Conservation (phyloP, 2,113 vertebrate genomes). For the Phocoena phocoena region DNA sequence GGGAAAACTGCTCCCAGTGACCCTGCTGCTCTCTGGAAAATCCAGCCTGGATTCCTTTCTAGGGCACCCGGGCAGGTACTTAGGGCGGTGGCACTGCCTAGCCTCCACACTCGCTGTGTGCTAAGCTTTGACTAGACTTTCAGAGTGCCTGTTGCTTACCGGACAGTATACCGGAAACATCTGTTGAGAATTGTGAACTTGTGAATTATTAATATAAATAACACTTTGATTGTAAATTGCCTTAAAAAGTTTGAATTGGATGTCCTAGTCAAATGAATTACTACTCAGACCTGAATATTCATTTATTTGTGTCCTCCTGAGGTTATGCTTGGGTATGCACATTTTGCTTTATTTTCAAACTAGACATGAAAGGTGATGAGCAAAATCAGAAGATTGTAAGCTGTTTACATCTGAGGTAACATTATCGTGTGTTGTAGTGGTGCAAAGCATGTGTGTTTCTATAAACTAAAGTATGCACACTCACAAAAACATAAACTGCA, state of each 20-base stretch:
- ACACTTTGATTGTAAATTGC: neutral
- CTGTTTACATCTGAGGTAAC: constrained; percentile 54
- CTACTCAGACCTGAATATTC: neutral
- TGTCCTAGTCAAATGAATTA: neutral
- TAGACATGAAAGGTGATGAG: constrained; percentile 44
- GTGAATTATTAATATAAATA: neutral
- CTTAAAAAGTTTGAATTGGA: neutral
- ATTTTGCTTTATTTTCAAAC: constrained; percentile 70
- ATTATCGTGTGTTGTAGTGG: neutral
- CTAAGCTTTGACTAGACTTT: neutral
- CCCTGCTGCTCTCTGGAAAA: neutral
- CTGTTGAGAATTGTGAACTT: neutral
- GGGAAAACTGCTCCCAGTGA: neutral
- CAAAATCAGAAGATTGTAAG: constrained; percentile 60
- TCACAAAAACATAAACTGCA: neutral
- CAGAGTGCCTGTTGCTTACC: neutral
- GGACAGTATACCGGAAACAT: too few relatives aligned
- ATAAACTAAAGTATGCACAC: neutral
- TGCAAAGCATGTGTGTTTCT: constrained; percentile 58
- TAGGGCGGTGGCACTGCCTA: neutral
- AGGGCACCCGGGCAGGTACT: too few relatives aligned
- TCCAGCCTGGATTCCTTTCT: neutral
- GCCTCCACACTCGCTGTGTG: neutral
- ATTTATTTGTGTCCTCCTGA: constrained; percentile 4
- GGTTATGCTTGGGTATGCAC: constrained; percentile 28